These are phyloP conservation scores for Apeltes quadracus DNA, from an alignment of 2,113 vertebrate species.

Conservation along the genomic window DNA sequence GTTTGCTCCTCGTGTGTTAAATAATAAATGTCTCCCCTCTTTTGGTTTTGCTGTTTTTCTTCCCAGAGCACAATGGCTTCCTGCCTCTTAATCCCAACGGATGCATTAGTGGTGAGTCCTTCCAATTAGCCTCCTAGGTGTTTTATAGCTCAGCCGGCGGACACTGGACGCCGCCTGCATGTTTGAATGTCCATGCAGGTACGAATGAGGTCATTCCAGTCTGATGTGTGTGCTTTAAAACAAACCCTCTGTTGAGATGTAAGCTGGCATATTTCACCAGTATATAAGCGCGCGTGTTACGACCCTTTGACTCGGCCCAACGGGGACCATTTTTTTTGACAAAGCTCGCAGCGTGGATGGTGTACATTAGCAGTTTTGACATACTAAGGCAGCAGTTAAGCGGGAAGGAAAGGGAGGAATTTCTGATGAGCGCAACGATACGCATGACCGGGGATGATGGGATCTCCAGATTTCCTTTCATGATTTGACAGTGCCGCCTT, in stretches of 20 bases:
- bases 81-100: slow-evolving; percentile 2
- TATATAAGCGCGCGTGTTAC: background rate
- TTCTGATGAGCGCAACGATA: slow-evolving; percentile 8
- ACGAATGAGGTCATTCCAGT: background rate
- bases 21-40: background rate
- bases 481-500: background rate
- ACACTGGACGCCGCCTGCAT: background rate
- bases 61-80: slow-evolving; percentile 15
- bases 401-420: slow-evolving; percentile 8
- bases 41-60: background rate
- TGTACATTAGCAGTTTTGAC: slow-evolving; percentile 27
- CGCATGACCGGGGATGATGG: background rate
- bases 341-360: slow-evolving; percentile 12
- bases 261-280: background rate
- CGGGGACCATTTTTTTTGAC: background rate
- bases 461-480: background rate
- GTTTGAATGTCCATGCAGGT: background rate
- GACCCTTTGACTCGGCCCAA: background rate
- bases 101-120: background rate
- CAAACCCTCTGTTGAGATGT: background rate
- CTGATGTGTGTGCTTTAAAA: background rate
- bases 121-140: background rate
- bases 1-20: slow-evolving; percentile 20
- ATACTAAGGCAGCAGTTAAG: slow-evolving; percentile 9
- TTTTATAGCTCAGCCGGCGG: background rate